Conservation (phyloP, 2,888 invertebrate species). For the Dascillus cervinus region DNA sequence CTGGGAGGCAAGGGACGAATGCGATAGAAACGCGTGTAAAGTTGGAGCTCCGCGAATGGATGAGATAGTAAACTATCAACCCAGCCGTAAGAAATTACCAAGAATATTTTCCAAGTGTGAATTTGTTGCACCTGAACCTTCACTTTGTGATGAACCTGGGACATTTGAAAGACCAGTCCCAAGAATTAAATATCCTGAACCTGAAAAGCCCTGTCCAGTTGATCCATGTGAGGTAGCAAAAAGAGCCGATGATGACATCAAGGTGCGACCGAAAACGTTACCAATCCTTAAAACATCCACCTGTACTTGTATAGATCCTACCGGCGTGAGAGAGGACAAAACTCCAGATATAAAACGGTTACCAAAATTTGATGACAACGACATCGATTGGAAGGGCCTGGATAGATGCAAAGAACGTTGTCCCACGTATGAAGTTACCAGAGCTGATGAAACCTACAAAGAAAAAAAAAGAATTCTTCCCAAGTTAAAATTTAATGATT, state of each 20-base stretch:
- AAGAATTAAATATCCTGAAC: no score
- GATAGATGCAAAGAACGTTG: not conserved
- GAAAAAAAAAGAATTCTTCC: conserved; percentile 18
- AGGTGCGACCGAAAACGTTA: conserved; percentile 15
- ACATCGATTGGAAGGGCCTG: conserved; percentile 1
- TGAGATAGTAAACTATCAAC: no score
- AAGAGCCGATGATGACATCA: conserved; percentile 18
- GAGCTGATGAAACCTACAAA: conserved; percentile 18
- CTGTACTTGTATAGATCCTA: conserved; percentile 22
- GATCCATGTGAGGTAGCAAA: conserved; percentile 7
- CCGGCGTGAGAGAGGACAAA: no score
- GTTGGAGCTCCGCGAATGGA: no score
- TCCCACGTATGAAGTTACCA: conserved; percentile 6
- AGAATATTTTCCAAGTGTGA: no score
- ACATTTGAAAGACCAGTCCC: no score
- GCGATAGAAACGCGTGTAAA: no score
- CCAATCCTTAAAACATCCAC: conserved; percentile 11
- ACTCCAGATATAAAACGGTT: no score
- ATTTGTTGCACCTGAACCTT: no score
- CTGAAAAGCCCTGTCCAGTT: conserved; percentile 1
- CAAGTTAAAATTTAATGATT: conserved; percentile 7
- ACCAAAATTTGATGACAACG: conserved; percentile 1
- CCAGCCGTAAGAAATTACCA: no score
- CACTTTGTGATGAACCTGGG: no score
- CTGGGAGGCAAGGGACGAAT: no score